These are phyloP conservation scores for Alces alces DNA, from an alignment of 2,113 vertebrate genomes.

Conservation along the genomic window DNA sequence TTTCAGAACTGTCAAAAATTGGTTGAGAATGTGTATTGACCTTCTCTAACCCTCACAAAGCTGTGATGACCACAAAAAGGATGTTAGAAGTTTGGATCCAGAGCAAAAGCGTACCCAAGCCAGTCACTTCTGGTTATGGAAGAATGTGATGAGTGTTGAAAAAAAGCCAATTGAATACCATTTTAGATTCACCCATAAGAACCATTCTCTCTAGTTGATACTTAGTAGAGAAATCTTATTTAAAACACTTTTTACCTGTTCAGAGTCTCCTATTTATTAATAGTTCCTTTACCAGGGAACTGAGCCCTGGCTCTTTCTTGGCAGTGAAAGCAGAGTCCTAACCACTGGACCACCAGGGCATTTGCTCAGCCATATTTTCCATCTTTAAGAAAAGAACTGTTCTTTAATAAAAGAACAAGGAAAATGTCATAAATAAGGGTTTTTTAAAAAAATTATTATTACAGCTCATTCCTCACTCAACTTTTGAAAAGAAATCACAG, in stretches of 20 bases:
- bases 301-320: neutral
- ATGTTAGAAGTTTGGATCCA: neutral
- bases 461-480: neutral
- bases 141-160: neutral
- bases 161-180: neutral
- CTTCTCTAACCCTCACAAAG: conserved; percentile 47
- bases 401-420: neutral
- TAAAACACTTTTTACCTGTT: neutral
- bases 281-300: neutral
- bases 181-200: neutral
- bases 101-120: neutral
- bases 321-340: neutral
- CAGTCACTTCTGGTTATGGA: neutral
- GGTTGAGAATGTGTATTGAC: conserved; percentile 48
- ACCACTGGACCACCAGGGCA: neutral
- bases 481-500: neutral
- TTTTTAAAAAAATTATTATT: neutral
- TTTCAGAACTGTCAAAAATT: conserved; percentile 62
- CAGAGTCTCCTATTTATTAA: neutral
- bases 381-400: neutral
- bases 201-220: neutral
- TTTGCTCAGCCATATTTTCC: neutral
- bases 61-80: neutral
- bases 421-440: neutral
- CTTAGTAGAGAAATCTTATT: neutral